Conservation (phyloP, 2,888 invertebrate species). For the Disparrhopalites patrizii region DNA sequence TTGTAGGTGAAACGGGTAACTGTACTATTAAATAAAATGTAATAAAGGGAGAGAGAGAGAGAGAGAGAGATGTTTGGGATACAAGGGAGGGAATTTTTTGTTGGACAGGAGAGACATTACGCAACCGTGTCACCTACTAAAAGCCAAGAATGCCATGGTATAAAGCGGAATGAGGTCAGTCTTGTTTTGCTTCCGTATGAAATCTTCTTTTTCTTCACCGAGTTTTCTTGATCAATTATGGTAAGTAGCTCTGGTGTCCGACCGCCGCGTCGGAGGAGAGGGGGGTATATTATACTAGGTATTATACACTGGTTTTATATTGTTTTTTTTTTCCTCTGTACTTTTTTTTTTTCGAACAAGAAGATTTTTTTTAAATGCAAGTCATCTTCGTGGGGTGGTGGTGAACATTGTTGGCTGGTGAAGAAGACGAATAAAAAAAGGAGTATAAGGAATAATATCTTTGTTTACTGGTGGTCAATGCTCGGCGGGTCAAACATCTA, state of each 20-base stretch:
- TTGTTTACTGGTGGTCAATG: constrained; percentile 29
- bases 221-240: constrained; percentile 17
- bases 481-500: constrained; percentile 24
- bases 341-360: too few relatives aligned
- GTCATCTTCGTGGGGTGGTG: too few relatives aligned
- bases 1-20: too few relatives aligned
- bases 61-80: too few relatives aligned
- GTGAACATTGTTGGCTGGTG: too few relatives aligned
- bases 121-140: constrained; percentile 14
- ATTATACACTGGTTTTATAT: not conserved
- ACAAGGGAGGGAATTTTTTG: too few relatives aligned
- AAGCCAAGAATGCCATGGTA: not conserved
- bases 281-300: not conserved
- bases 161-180: constrained; percentile 2
- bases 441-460: not conserved
- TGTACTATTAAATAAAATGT: too few relatives aligned
- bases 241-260: constrained; percentile 22
- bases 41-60: too few relatives aligned
- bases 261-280: constrained; percentile 1
- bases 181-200: not conserved
- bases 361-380: too few relatives aligned
- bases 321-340: too few relatives aligned
- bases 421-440: too few relatives aligned
- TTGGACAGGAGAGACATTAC: not conserved
- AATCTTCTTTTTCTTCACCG: constrained; percentile 8